Base-by-base conservation (phyloP, 2,888 invertebrate species). In the Drosophila prolongata region DNA sequence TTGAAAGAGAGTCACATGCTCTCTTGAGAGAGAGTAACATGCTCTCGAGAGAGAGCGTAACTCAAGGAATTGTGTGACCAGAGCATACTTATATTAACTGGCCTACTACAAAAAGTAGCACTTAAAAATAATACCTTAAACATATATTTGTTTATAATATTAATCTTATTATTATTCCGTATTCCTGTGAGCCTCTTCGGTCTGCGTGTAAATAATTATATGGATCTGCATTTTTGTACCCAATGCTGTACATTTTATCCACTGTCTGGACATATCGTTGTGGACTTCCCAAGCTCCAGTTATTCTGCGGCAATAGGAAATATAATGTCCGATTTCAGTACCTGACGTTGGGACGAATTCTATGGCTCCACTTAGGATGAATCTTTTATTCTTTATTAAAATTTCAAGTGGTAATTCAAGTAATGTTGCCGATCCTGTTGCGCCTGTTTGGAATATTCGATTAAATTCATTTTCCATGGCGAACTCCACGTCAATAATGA, bases 301-400 rank as follows among this genome's bases (percentile, higher is more conserved):
- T 6, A 52, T 37, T 24, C 37, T 52, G 3, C 19, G 52, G 52
- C 37, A 52, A 37, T 52, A 37, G 3, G 37, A 3, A n/a, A 52
- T 52, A 6, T 37, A 37, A 52, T 52, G 37, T 10, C 19, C 50
- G 13, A 52, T 52, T 13, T 13, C 35, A 9, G 13, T 10, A 10
- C 9, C 19, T 52, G 9, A 1, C 6, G 3, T 19, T 9, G 10
- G 3, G 10, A 19, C 10, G 10, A n/a, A 37, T 37, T 37, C 19
- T 13, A 52, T 52, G 9, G 52, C 19, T 6, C 52, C 52, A 37
- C 35, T 52, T 3, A 52, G 10, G 6, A 37, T 35, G 5, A n/a
- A n/a, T 19, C 9, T 37, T 35, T 3, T 13, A 1, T 37, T 37
- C 13, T n/a, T 10, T 19, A 52, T 37, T 19, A 37, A 6, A 10